A percentile compares a stretch with the other conserved stretches of the same genome.
phyloP scores from a whole-genome alignment of 2,113 vertebrate genomes.

The Marmota monax region DNA sequence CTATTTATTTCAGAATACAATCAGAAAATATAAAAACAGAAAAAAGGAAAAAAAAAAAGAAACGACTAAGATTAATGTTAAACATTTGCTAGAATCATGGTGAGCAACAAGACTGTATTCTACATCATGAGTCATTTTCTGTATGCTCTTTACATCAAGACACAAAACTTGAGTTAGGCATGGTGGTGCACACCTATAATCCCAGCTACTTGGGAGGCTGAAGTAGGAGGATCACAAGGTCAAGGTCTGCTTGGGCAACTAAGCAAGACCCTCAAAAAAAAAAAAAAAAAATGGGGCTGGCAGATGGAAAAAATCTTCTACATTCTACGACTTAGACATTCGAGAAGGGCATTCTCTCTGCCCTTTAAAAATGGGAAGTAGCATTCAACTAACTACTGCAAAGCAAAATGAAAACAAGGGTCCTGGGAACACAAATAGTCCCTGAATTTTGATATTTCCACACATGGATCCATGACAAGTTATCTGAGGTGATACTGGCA shows the following conservation, averaged over 20 bases:
- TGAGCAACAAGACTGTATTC: not conserved
- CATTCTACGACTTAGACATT: conserved; percentile 11
- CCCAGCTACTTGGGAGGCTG: not conserved
- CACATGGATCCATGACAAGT: not conserved
- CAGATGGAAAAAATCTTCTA: not conserved
- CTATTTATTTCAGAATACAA: not conserved
- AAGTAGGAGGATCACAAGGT: not conserved
- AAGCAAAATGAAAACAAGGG: conserved; percentile 26
- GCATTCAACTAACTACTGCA: not conserved
- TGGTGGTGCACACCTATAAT: not conserved
- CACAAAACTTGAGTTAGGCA: not conserved
- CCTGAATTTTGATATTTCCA: not conserved
- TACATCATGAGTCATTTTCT: conserved; percentile 47
- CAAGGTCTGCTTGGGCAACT: not conserved
- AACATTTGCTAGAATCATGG: conserved; percentile 3
- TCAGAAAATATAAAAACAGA: conserved; percentile 39
- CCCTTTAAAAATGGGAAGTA: conserved; percentile 26
- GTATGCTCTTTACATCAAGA: conserved; percentile 3
- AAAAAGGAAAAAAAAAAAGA: not conserved
- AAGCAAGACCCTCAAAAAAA: not conserved
- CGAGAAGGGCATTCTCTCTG: not conserved
- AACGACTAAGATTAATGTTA: conserved; percentile 32
- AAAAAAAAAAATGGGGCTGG: not conserved
- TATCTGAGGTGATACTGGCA: not conserved
- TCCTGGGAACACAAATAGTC: not conserved